Percentiles rank a stretch among this genome's conserved stretches.
Evolutionary conservation across 1,140 invertebrate species (phyloP).

Genomic region (Lepidurus couesii): DNA sequence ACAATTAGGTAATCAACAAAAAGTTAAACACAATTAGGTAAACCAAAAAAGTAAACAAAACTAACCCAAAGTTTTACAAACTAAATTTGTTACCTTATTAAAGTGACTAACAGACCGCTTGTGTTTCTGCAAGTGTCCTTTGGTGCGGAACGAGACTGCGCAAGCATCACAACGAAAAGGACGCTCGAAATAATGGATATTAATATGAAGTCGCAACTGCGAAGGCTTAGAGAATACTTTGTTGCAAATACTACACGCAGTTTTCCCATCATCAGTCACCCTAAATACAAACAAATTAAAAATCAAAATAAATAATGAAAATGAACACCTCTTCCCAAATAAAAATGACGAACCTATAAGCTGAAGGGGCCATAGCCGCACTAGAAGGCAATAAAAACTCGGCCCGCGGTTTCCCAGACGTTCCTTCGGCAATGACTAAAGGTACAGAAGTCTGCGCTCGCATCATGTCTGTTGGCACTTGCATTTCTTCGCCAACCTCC

Average conservation of each 20-base stretch:
- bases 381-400: constrained; percentile 37
- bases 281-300: constrained; percentile 39
- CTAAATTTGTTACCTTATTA: constrained; percentile 63
- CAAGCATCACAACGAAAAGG: constrained; percentile 87
- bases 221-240: constrained; percentile 85
- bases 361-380: constrained; percentile 8
- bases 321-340: no score
- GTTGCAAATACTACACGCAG: constrained; percentile 78
- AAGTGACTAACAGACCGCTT: constrained; percentile 81
- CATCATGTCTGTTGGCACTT: constrained; percentile 14
- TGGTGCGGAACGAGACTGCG: constrained; percentile 81
- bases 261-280: constrained; percentile 68
- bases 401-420: constrained; percentile 37
- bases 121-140: constrained; percentile 87
- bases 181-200: constrained; percentile 91
- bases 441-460: constrained; percentile 7
- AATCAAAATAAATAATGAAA: no score
- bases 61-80: neutral
- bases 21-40: neutral
- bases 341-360: neutral
- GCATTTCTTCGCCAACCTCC: constrained; percentile 7
- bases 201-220: constrained; percentile 84
- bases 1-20: neutral
- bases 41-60: neutral
- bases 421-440: constrained; percentile 4